Evolutionary conservation across 2,888 invertebrate species (phyloP).

Genomic region (Tineola bisselliella): DNA sequence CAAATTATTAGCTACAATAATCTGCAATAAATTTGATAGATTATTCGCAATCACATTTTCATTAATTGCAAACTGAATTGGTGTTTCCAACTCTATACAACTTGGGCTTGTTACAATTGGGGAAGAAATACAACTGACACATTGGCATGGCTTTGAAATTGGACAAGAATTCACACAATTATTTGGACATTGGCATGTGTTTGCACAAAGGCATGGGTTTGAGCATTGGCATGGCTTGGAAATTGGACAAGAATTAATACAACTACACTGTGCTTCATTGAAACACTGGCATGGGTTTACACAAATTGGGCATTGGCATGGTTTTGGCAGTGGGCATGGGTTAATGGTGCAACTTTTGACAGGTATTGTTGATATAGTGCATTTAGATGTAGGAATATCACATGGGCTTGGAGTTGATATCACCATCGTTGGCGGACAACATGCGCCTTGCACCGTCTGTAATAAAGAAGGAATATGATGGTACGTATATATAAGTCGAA

Average conservation of each 20-base stretch:
- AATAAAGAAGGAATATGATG: too few relatives aligned
- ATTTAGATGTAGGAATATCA: background rate
- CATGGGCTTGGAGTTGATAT: background rate
- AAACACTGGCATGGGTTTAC: background rate
- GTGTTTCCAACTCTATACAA: background rate
- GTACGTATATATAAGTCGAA: too few relatives aligned
- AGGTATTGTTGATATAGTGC: background rate
- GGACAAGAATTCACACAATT: background rate
- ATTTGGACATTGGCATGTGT: background rate
- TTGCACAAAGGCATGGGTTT: background rate
- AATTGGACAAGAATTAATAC: background rate
- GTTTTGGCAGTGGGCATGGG: background rate
- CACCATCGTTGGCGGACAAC: background rate
- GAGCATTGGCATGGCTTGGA: background rate
- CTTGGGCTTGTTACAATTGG: background rate
- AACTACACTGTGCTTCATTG: background rate
- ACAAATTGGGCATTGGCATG: background rate
- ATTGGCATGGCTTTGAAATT: background rate
- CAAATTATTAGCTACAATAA: conserved; percentile 18
- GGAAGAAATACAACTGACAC: background rate
- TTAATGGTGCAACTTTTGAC: background rate
- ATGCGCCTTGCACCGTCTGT: background rate
- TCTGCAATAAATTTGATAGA: conserved; percentile 17
- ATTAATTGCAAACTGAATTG: conserved; percentile 7
- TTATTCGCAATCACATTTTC: conserved; percentile 18